Conservation (phyloP, 2,888 invertebrate species). For the Pyrrhosoma nymphula region DNA sequence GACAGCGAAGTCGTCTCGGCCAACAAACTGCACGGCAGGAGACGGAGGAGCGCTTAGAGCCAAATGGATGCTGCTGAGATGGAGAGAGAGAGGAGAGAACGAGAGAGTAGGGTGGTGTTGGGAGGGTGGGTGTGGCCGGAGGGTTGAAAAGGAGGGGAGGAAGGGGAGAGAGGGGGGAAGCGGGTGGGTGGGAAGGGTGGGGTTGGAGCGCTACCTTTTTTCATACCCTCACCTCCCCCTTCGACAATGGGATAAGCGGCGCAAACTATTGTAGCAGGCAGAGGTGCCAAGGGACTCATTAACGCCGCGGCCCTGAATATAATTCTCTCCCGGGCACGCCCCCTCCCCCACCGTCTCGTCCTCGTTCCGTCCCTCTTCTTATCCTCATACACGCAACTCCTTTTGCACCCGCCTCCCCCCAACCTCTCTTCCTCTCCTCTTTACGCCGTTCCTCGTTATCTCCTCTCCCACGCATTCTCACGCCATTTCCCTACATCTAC, state of each 20-base stretch:
- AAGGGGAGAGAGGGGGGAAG: slow-evolving; percentile 61
- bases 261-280: slow-evolving; percentile 63
- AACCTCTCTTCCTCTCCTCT: background rate
- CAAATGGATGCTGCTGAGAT: slow-evolving; percentile 27
- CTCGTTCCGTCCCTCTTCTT: background rate
- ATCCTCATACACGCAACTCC: background rate
- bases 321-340: background rate
- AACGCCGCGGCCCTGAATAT: slow-evolving; percentile 28
- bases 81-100: slow-evolving; percentile 72
- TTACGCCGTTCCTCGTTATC: background rate
- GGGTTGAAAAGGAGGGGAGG: slow-evolving; percentile 71
- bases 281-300: slow-evolving; percentile 65
- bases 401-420: background rate
- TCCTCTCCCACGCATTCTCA: background rate
- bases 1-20: too few species aligned
- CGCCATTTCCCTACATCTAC: background rate
- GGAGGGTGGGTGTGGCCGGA: slow-evolving; percentile 70
- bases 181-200: background rate
- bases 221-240: background rate
- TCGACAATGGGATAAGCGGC: slow-evolving; percentile 59
- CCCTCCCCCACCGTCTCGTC: background rate
- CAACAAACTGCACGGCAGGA: too few species aligned
- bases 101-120: slow-evolving; percentile 71
- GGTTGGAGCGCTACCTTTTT: slow-evolving; percentile 49
- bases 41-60: background rate